phyloP scores from a whole-genome alignment of 35 echinoderm and acorn worm species.

The Heliocidaris erythrogramma region DNA sequence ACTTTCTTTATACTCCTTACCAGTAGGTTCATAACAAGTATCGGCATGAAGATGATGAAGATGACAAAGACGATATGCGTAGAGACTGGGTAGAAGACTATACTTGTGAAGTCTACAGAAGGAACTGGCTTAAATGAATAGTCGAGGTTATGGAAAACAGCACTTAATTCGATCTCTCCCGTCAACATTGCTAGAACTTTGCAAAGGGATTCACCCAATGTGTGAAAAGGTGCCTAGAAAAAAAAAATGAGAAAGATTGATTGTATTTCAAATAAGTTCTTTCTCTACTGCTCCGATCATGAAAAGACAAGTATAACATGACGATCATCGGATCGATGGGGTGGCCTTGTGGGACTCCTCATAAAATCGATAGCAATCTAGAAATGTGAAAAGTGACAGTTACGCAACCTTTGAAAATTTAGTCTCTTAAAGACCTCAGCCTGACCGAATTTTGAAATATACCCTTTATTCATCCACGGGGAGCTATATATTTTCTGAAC shows the following conservation, averaged over 20 bases:
- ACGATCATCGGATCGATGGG: background rate
- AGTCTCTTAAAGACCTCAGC: too few species aligned
- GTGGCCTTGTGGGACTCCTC: background rate
- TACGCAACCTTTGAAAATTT: too few species aligned
- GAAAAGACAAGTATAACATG: background rate
- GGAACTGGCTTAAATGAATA: background rate
- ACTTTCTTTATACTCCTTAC: background rate
- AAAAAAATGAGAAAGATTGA: background rate
- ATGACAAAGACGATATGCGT: background rate
- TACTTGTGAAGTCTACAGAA: background rate
- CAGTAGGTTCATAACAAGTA: conserved; percentile 16
- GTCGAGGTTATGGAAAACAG: background rate
- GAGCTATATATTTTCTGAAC: too few species aligned
- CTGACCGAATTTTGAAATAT: too few species aligned
- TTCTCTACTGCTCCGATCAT: too few species aligned
- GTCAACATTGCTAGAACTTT: conserved; percentile 15
- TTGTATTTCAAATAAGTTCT: too few species aligned
- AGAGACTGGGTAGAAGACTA: conserved; percentile 18
- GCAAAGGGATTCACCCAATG: background rate
- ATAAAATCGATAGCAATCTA: too few species aligned
- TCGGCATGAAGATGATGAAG: conserved; percentile 37
- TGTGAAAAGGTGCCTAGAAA: conserved; percentile 14
- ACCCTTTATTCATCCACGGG: too few species aligned
- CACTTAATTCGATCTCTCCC: background rate
- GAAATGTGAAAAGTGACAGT: background rate